Evolutionary conservation across 2,888 invertebrate species (phyloP), one percentile per base, ranked within the genome.

Genomic region (Micoletzkya japonica): DNA sequence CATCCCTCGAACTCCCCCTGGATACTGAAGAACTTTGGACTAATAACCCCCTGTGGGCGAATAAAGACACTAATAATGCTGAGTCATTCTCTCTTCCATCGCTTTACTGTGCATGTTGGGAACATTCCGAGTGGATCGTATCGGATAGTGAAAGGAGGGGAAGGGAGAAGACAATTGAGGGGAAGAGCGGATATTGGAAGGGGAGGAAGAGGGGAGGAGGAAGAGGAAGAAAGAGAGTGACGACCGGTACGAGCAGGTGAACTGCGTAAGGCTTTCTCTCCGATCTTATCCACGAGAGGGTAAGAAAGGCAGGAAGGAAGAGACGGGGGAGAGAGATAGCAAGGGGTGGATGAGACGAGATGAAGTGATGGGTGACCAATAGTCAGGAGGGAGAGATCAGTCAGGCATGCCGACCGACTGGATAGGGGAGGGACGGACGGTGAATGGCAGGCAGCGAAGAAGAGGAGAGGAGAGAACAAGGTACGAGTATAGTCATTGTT

Each of bases 1-100:
- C 64, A 71, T 76, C 37, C 81, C 81, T 64, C 72, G 81, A 66
- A 81, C 81, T 36, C 80, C 81, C 52, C 81, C 81, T 69, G 81
- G 81, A 69, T 81, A 81, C 75, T 81, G 77, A 75, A 75, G 6
- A 32, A 24, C 17, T 7, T 10, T 7, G 39, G 60, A 37, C n/a
- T 30, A 57, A 64, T 37, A 50, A 26, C 30, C 52, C 60, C 67
- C 54, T 54, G 49, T 30, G 49, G 60, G 39, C 26, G 60, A 60
- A 60, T 60, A 60, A 60, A 60, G 17, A 39, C 37, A 20, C 30
- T 60, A 60, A 60, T 60, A 60, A 60, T 39, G 34, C 30, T 57
- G 60, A 60, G 26, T 60, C 60, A 60, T 60, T 20, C 24, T 60
- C n/a, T n/a, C n/a, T 17, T 39, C 26, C 37, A 60, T 37, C 39